Percentiles rank a stretch among this genome's conserved stretches.
Evolutionary conservation across 2,797 vertebrate species (phyloP).

Genomic region (Triplophysa yarkandensis): DNA sequence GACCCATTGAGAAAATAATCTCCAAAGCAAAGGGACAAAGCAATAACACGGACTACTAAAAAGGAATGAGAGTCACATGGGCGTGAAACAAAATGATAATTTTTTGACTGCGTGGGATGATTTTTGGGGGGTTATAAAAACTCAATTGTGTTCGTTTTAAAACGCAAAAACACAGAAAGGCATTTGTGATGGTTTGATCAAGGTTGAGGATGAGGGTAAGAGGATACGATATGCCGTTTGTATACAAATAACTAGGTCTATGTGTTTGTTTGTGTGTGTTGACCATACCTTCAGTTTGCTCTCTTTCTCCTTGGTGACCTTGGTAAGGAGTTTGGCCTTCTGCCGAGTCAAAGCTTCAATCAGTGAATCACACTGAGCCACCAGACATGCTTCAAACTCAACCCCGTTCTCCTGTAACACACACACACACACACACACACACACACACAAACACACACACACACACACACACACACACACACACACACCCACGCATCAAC

Average conservation of each 20-base stretch:
- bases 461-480: too few species aligned
- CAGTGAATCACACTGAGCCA: slow-evolving; percentile 95
- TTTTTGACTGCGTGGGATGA: too few species aligned
- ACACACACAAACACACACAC: too few species aligned
- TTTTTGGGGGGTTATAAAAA: too few species aligned
- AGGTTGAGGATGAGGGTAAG: not conserved
- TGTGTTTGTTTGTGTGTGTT: slow-evolving; percentile 1
- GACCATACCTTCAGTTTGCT: slow-evolving; percentile 94
- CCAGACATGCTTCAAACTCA: slow-evolving; percentile 95
- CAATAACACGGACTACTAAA: not conserved
- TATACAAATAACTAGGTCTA: too few species aligned
- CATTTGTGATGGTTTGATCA: too few species aligned
- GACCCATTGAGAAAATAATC: not conserved
- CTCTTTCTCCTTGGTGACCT: slow-evolving; percentile 96
- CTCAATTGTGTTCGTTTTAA: too few species aligned
- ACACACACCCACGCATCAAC: too few species aligned
- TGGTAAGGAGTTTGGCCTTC: slow-evolving; percentile 97
- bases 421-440: slow-evolving; percentile 47
- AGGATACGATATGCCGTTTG: not conserved
- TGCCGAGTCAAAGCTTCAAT: slow-evolving; percentile 93
- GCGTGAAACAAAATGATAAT: too few species aligned
- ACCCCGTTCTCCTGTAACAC: slow-evolving; percentile 89
- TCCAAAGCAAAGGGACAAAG: not conserved
- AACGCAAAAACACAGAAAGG: too few species aligned
- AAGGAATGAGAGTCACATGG: too few species aligned